Conservation (phyloP, 2,888 invertebrate genomes). For the Lycaena phlaeas region DNA sequence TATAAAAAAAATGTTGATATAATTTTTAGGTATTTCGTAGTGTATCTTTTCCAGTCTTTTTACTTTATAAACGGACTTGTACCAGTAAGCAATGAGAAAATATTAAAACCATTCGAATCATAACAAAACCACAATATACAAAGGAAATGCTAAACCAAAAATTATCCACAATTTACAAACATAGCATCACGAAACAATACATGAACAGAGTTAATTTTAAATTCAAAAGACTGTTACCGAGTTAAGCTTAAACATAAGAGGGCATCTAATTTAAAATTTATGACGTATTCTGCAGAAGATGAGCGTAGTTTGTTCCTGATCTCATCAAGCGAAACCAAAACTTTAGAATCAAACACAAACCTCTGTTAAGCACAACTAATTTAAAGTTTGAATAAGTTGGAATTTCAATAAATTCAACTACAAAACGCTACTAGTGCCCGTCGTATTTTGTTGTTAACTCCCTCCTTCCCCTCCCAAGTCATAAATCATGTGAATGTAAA, state of each 20-base stretch:
- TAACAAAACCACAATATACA: too few relatives aligned
- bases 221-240: background rate
- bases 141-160: too few relatives aligned
- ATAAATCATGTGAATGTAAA: conserved; percentile 71
- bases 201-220: conserved; percentile 1
- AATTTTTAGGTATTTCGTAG: too few relatives aligned
- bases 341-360: conserved; percentile 6
- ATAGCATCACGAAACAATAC: too few relatives aligned
- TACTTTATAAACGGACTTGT: too few relatives aligned
- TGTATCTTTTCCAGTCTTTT: too few relatives aligned
- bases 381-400: background rate
- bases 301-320: conserved; percentile 1
- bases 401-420: conserved; percentile 2
- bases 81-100: too few relatives aligned
- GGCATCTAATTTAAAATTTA: conserved; percentile 6
- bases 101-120: too few relatives aligned
- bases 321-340: conserved; percentile 5
- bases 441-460: conserved; percentile 54
- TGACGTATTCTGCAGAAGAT: conserved; percentile 4
- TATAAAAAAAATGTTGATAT: too few relatives aligned
- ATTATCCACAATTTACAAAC: too few relatives aligned
- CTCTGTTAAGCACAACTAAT: conserved; percentile 2
- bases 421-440: conserved; percentile 22
- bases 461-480: conserved; percentile 68
- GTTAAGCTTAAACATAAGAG: background rate